These are phyloP conservation scores for Masticophis lateralis DNA, from an alignment of 2,797 vertebrate species.

Conservation along the genomic window DNA sequence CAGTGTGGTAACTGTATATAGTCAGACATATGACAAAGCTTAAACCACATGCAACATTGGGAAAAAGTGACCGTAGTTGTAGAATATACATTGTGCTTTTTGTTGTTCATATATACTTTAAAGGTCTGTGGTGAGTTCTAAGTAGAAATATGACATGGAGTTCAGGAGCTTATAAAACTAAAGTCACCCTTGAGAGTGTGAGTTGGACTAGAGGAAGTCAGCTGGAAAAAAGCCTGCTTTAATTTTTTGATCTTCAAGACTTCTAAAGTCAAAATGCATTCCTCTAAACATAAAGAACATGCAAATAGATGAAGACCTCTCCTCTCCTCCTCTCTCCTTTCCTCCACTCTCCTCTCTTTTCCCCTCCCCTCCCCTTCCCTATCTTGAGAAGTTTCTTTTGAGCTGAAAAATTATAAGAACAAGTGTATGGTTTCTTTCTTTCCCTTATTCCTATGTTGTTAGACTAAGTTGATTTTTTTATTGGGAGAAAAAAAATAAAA, in stretches of 20 bases:
- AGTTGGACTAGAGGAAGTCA: neutral
- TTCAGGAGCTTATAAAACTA: neutral
- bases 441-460: neutral
- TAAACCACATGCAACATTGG: conserved; percentile 55
- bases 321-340: neutral
- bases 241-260: neutral
- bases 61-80: conserved; percentile 23
- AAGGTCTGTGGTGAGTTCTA: conserved; percentile 22
- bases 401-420: neutral
- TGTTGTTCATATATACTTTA: conserved; percentile 35
- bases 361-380: neutral
- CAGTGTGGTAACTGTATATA: conserved; percentile 57
- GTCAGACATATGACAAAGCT: conserved; percentile 68
- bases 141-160: neutral
- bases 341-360: neutral
- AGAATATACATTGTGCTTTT: conserved; percentile 47
- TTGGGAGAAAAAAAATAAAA: neutral
- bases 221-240: neutral
- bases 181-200: neutral
- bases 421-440: neutral
- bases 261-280: neutral
- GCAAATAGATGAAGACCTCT: neutral
- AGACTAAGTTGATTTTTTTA: neutral
- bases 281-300: neutral
- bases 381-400: neutral